Conservation (phyloP, 2,888 invertebrate genomes). For the Abrostola triplasia region DNA sequence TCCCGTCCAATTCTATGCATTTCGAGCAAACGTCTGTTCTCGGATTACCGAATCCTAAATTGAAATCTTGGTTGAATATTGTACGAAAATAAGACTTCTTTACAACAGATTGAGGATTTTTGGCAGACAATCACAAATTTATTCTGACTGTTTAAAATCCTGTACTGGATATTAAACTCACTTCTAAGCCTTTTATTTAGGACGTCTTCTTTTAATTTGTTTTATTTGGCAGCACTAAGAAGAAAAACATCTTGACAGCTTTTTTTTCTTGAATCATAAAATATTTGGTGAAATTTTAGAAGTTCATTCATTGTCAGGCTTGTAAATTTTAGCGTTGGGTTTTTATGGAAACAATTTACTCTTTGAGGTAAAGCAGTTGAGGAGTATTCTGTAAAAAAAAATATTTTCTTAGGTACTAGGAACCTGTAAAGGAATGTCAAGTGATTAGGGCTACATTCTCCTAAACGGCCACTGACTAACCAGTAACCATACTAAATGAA, state of each 20-base stretch:
- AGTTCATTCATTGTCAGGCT: constrained; percentile 17
- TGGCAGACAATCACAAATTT: constrained; percentile 20
- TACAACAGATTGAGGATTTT: constrained; percentile 36
- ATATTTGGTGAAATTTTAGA: constrained; percentile 15
- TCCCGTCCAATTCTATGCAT: constrained; percentile 29
- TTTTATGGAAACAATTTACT: constrained; percentile 20
- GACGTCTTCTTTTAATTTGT: constrained; percentile 38
- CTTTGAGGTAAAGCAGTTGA: constrained; percentile 12
- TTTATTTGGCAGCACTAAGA: constrained; percentile 36
- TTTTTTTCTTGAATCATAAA: constrained; percentile 27
- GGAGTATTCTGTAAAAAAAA: too few species aligned
- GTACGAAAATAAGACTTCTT: constrained; percentile 44
- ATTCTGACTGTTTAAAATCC: constrained; percentile 14
- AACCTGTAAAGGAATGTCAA: too few species aligned
- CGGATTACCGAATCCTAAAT: constrained; percentile 22
- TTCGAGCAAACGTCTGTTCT: constrained; percentile 39
- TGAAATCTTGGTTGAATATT: constrained; percentile 32
- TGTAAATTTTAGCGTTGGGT: constrained; percentile 19
- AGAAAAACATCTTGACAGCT: background rate
- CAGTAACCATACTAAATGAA: background rate
- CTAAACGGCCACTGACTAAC: background rate
- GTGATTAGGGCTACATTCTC: background rate
- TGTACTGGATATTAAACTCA: constrained; percentile 21
- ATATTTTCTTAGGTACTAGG: too few species aligned
- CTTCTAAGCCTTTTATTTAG: constrained; percentile 34